These are phyloP conservation scores for Aromia moschata DNA, from an alignment of 2,888 invertebrate species.

Conservation along the genomic window DNA sequence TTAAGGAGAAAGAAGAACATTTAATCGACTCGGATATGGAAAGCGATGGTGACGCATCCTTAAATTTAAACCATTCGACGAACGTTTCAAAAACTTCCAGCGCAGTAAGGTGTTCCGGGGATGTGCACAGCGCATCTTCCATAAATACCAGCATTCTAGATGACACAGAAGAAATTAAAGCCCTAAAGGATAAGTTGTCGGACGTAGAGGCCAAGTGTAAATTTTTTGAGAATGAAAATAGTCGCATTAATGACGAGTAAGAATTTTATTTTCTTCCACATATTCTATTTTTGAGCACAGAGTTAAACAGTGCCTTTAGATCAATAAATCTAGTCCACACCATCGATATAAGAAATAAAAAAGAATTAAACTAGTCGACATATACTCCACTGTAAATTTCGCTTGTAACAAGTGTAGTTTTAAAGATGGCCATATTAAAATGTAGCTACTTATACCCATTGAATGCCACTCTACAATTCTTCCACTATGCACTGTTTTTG, in stretches of 20 bases:
- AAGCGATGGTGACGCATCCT: conserved; percentile 3
- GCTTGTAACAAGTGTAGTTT: too few species aligned
- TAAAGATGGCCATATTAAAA: too few species aligned
- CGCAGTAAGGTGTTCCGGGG: conserved; percentile 31
- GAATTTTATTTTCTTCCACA: too few species aligned
- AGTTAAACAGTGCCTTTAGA: too few species aligned
- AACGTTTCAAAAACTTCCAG: conserved; percentile 33
- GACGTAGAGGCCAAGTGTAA: conserved; percentile 45
- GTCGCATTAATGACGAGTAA: conserved; percentile 46
- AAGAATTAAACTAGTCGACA: too few species aligned
- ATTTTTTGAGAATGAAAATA: conserved; percentile 47
- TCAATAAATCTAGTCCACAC: too few species aligned
- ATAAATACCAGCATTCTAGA: conserved; percentile 46
- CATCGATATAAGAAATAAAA: too few species aligned
- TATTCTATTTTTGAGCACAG: too few species aligned
- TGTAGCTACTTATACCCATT: too few species aligned
- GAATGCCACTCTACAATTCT: too few species aligned
- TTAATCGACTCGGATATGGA: conserved; percentile 14
- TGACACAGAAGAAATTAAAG: conserved; percentile 43
- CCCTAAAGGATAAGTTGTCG: conserved; percentile 43
- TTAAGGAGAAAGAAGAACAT: conserved; percentile 1
- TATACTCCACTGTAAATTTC: too few species aligned
- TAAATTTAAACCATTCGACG: conserved; percentile 6
- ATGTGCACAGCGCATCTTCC: conserved; percentile 40
- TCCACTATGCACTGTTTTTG: too few species aligned